Base-by-base conservation (phyloP, 2,888 invertebrate species). In the Aphrophora alni region DNA sequence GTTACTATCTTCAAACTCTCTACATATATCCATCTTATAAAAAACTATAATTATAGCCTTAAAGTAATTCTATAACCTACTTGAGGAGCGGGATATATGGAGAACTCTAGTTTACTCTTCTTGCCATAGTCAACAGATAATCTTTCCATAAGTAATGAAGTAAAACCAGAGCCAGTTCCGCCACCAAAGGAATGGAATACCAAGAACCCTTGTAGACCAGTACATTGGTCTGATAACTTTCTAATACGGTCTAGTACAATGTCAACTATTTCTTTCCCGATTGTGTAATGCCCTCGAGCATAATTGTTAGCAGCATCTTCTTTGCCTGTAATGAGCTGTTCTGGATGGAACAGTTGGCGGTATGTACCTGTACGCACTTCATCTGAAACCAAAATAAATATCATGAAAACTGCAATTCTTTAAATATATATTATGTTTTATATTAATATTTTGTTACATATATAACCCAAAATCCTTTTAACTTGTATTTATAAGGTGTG, bases 241-340 rank as follows among this genome's bases (percentile, higher is more conserved):
- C 96, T 93, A 88, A 97, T 93, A 85, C 97, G 91, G 91, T 97
- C 96, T 85, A 96, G 90, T 0, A 96, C 96, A 86, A 96, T 89
- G 88, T 97, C 97, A 82, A 97, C 96, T 87, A 97, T 96, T 89
- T 97, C 97, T 89, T 96, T 96, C 87, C 97, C 98, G 87, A 98
- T 96, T 85, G 98, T 98, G 92, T 98, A 98, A 90, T 98, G 98
- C 82, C 98, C 98, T 86, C 98, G 94, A 82, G 98, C 98, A 86
- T 98, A 98, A 91, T 98, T 98, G 90, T 98, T 98, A 86, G 98
- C 98, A 74, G 98, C 98, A 88, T 98, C 98, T 90, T 98, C 98
- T 89, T 98, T 98, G 86, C 97, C 97, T 86, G 97, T 97, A 89
- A 98, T 97, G 89, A 98, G 91, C 90, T 98, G 98, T 90, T 98